A percentile compares a stretch with the other conserved stretches of the same genome.
Evolutionary conservation across 2,888 invertebrate genomes (phyloP).

Genomic region (Escarpia spicata): DNA sequence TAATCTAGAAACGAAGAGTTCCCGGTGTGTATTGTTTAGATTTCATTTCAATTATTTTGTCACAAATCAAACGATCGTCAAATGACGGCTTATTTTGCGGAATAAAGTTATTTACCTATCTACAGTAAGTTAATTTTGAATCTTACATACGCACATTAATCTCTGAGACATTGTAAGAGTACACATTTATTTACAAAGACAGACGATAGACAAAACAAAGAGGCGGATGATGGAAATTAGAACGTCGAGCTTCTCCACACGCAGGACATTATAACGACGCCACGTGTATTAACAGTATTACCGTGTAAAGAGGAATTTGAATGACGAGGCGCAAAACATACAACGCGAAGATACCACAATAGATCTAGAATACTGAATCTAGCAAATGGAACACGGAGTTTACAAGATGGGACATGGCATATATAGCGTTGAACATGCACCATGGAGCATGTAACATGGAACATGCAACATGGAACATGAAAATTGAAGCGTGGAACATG

Average conservation of each 20-base stretch:
- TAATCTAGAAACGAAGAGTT: no score
- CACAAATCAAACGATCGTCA: not conserved
- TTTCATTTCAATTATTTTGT: not conserved
- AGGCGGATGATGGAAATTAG: no score
- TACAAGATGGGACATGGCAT: no score
- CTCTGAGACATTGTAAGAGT: not conserved
- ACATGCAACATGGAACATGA: no score
- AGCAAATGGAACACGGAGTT: no score
- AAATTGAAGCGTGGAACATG: not conserved
- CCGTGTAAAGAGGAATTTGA: no score
- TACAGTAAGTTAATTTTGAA: not conserved
- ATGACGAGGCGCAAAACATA: no score
- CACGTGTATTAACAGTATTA: no score
- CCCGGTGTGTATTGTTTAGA: not conserved
- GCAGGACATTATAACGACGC: no score
- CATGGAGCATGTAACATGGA: not conserved
- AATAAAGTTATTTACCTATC: not conserved
- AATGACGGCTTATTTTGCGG: not conserved
- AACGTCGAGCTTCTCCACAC: no score
- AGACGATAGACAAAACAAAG: not conserved
- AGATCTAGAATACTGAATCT: no score
- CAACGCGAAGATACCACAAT: no score
- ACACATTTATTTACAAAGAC: not conserved
- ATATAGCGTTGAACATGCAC: not conserved
- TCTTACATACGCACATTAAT: not conserved